These are phyloP conservation scores for Neosalanx taihuensis DNA, from an alignment of 2,797 vertebrate species.

Conservation along the genomic window DNA sequence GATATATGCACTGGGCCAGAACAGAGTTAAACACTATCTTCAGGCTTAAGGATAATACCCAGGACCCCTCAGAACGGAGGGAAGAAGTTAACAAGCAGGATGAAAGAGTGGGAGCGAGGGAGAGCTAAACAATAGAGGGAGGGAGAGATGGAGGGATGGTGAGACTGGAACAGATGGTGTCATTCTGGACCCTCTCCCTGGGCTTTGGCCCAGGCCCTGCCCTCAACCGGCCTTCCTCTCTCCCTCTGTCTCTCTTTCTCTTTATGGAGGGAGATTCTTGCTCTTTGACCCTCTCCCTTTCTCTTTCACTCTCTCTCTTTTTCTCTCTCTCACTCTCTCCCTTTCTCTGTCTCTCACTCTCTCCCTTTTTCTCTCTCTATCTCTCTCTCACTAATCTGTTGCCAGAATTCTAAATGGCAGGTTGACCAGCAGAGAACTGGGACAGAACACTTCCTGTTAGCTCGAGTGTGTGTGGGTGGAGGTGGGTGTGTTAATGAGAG, in stretches of 20 bases:
- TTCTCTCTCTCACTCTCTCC: neutral
- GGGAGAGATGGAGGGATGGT: slow-evolving; percentile 42
- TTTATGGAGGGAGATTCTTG: neutral
- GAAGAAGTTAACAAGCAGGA: neutral
- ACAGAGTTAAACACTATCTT: neutral
- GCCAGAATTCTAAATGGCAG: slow-evolving; percentile 1
- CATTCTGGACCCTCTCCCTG: slow-evolving; percentile 53
- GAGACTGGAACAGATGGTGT: slow-evolving; percentile 63
- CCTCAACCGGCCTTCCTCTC: slow-evolving; percentile 7
- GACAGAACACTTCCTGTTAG: neutral
- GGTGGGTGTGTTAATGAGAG: neutral
- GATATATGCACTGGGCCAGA: too few species aligned
- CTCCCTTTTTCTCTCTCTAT: neutral
- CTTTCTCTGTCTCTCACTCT: neutral
- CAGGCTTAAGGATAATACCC: too few species aligned
- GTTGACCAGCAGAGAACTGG: neutral
- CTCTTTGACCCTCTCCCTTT: neutral
- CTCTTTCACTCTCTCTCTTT: neutral
- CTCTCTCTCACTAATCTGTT: neutral
- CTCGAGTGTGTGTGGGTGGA: neutral
- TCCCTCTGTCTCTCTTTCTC: neutral
- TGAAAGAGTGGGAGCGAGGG: slow-evolving; percentile 16
- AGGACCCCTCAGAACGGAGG: neutral
- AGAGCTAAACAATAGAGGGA: slow-evolving; percentile 6
- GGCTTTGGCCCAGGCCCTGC: slow-evolving; percentile 1